These are phyloP conservation scores for Zaprionus obscuricornis DNA, from an alignment of 2,888 invertebrate genomes.

Conservation along the genomic window DNA sequence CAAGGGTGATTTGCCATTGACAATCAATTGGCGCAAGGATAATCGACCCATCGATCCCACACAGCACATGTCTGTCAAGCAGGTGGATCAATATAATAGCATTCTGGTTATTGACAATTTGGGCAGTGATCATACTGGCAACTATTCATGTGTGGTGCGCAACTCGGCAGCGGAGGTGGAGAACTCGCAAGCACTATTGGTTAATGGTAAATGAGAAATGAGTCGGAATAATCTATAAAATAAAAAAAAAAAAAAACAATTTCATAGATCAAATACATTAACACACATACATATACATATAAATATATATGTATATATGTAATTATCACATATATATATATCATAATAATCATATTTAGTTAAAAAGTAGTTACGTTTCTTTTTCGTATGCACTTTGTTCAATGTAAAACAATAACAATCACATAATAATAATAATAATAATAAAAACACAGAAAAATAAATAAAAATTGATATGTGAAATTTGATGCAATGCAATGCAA, in stretches of 20 bases:
- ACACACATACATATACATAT: background rate
- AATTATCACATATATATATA: constrained; percentile 18
- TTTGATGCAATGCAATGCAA: constrained; percentile 35
- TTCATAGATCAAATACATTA: too few species aligned
- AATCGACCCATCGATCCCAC: constrained; percentile 87
- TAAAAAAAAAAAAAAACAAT: too few species aligned
- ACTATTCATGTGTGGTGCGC: constrained; percentile 89
- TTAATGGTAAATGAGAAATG: constrained; percentile 89
- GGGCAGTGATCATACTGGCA: constrained; percentile 90
- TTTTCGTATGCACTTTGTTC: constrained; percentile 51
- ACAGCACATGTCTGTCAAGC: constrained; percentile 87
- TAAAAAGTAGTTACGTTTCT: constrained; percentile 66
- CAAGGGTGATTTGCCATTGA: constrained; percentile 90
- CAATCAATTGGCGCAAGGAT: constrained; percentile 91
- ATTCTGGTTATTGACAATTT: constrained; percentile 90
- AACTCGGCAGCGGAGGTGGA: constrained; percentile 90
- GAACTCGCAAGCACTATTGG: constrained; percentile 89
- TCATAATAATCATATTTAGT: constrained; percentile 51
- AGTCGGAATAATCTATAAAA: too few species aligned
- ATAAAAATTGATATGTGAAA: constrained; percentile 26
- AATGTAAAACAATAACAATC: too few species aligned
- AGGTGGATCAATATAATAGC: constrained; percentile 90
- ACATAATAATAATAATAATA: constrained; percentile 6
- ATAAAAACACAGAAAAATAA: constrained; percentile 2
- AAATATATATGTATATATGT: background rate